These are phyloP conservation scores for Hafferia zeledoni DNA, from an alignment of 2,797 vertebrate genomes.

Conservation along the genomic window DNA sequence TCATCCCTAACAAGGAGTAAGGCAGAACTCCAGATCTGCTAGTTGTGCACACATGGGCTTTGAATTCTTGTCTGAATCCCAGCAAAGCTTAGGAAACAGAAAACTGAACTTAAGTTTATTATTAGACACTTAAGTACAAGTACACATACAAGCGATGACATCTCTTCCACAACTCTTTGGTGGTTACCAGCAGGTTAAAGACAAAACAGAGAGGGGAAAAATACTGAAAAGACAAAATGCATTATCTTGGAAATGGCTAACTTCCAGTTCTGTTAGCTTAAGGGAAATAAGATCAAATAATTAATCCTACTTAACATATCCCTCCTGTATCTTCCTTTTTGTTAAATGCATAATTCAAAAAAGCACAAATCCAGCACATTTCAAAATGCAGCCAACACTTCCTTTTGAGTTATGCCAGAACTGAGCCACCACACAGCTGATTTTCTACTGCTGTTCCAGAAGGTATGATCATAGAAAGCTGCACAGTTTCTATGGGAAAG, in stretches of 20 bases:
- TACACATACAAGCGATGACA: neutral
- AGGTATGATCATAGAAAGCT: neutral
- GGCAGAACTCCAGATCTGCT: neutral
- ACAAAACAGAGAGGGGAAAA: neutral
- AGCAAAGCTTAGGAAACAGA: neutral
- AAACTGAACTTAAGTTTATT: neutral
- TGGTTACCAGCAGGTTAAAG: neutral
- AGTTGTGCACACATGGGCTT: neutral
- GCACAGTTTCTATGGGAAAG: neutral
- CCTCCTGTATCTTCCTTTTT: neutral
- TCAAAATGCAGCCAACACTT: neutral
- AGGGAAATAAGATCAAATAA: neutral
- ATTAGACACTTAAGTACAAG: neutral
- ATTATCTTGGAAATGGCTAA: neutral
- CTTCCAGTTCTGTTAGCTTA: neutral
- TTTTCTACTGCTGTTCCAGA: neutral
- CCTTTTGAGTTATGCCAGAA: neutral
- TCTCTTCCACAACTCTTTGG: neutral
- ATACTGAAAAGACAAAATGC: neutral
- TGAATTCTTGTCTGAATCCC: neutral
- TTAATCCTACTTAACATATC: neutral
- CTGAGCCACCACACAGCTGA: neutral
- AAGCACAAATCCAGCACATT: neutral
- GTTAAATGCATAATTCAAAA: neutral
- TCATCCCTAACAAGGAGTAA: neutral